Evolutionary conservation across 64 coral and sea anemone genomes (phyloP), one percentile per base, ranked within the genome.

Genomic region (Pocillopora damicornis): DNA sequence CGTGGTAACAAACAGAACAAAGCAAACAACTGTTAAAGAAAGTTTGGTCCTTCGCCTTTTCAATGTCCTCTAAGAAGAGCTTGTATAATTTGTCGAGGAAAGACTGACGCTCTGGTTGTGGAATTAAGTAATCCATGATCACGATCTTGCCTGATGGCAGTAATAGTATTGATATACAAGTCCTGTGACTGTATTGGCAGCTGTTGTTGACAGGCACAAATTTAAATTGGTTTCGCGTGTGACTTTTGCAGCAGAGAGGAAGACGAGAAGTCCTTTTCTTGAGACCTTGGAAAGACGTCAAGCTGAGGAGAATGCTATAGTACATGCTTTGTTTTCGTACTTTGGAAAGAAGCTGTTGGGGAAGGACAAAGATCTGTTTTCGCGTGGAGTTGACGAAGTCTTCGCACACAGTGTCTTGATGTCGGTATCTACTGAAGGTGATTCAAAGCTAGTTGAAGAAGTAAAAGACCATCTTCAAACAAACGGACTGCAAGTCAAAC

Each of bases 331-430:
- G 18, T 93, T 95, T 59, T 83, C 76, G 37, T 82, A 91, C 77
- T 92, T 99, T 86, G 88, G 90, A 13, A 91, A 86, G 35, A 92
- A 92, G 82, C 80, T 99, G n/a, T 42, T 89, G 60, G 59, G 67
- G 62, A 11, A 91, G n/a, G 88, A 95, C 79, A 90, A 79, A 63
- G 79, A 88, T 22, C 13, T 90, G 37, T 88, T 99, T 82, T 95
- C 90, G 11, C 35, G 58, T 36, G 87, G 77, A 23, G 83, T 99
- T 4, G 97, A 99, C 76, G 23, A 66, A 13, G 90, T 95, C 34
- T 99, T 99, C 13, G 79, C 89, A 11, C 97, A 99, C 75, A 99
- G 79, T 68, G 97, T 99, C 5, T 62, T 95, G 78, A 99, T 92
- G 90, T 93, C 88, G 13, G 86, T 81, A 22, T 76, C 79, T 9